phyloP scores from a whole-genome alignment of 2,797 vertebrate genomes.

The Myripristis jacobus region DNA sequence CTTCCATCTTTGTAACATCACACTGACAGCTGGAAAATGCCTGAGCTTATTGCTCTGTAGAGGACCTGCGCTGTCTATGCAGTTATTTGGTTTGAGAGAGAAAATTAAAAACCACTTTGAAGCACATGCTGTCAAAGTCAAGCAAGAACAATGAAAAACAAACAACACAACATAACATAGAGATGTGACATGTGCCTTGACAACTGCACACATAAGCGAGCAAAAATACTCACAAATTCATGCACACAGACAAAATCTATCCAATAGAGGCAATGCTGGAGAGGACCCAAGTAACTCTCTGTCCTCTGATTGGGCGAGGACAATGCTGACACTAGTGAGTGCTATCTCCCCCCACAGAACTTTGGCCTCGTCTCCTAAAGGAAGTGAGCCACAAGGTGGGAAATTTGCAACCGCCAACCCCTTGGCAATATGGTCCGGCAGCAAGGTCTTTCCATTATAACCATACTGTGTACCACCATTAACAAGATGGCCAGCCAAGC shows the following conservation, averaged over 20 bases:
- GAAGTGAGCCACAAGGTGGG: constrained; percentile 3
- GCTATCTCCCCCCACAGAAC: neutral
- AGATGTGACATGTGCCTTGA: neutral
- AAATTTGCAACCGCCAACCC: constrained; percentile 4
- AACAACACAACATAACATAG: constrained; percentile 24
- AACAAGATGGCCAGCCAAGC: constrained; percentile 27
- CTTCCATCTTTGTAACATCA: constrained; percentile 23
- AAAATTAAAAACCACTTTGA: neutral
- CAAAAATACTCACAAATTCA: neutral
- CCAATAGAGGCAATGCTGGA: neutral
- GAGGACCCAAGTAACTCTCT: neutral
- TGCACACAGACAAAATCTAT: neutral
- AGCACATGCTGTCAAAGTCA: constrained; percentile 20
- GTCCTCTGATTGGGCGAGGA: neutral
- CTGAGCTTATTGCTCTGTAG: constrained; percentile 6
- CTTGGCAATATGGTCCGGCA: constrained; percentile 8
- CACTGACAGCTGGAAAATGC: constrained; percentile 26
- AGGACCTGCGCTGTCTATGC: constrained; percentile 16
- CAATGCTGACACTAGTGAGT: neutral
- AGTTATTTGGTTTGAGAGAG: neutral
- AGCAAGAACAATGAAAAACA: constrained; percentile 11
- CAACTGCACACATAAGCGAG: constrained; percentile 14
- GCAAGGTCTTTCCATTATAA: neutral
- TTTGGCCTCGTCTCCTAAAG: constrained; percentile 2
- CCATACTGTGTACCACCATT: constrained; percentile 13